Percentiles rank a stretch among this genome's conserved stretches.
These are phyloP conservation scores for Procambarus virginalis DNA, from an alignment of 1,140 invertebrate genomes.

Conservation along the genomic window DNA sequence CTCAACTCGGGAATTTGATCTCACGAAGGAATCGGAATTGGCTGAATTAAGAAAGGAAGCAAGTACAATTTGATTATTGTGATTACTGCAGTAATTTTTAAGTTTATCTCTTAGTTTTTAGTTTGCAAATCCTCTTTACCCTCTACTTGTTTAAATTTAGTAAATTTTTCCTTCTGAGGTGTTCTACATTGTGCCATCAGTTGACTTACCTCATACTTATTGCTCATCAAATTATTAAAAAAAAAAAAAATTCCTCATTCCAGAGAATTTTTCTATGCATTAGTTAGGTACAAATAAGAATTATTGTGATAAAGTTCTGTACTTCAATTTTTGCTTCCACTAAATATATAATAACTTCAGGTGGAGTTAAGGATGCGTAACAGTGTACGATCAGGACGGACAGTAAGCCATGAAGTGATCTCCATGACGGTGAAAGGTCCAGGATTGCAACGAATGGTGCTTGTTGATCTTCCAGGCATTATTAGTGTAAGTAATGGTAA, in stretches of 20 bases:
- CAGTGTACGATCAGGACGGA: slow-evolving; percentile 85
- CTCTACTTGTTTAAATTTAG: not conserved
- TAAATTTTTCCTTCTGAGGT: not conserved
- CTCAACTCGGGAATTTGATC: slow-evolving; percentile 93
- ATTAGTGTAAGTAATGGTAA: slow-evolving; percentile 77
- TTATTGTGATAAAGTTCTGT: too few species aligned
- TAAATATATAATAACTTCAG: slow-evolving; percentile 72
- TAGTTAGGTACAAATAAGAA: too few species aligned
- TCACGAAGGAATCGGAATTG: slow-evolving; percentile 95
- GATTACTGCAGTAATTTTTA: too few species aligned
- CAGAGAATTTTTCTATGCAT: too few species aligned
- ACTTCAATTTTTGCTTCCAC: too few species aligned
- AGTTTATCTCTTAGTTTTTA: not conserved
- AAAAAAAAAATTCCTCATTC: too few species aligned
- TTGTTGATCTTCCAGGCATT: slow-evolving; percentile 98
- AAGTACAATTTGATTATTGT: slow-evolving; percentile 69
- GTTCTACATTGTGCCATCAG: too few species aligned
- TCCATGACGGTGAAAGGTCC: slow-evolving; percentile 98
- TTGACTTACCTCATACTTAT: too few species aligned
- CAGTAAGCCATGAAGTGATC: slow-evolving; percentile 96
- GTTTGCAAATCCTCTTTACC: not conserved
- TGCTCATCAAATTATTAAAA: too few species aligned
- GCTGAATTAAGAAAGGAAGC: slow-evolving; percentile 87
- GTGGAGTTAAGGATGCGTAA: slow-evolving; percentile 83
- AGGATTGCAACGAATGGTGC: slow-evolving; percentile 96